Base-by-base conservation (phyloP, 2,113 vertebrate genomes). In the Actenoides hombroni region DNA sequence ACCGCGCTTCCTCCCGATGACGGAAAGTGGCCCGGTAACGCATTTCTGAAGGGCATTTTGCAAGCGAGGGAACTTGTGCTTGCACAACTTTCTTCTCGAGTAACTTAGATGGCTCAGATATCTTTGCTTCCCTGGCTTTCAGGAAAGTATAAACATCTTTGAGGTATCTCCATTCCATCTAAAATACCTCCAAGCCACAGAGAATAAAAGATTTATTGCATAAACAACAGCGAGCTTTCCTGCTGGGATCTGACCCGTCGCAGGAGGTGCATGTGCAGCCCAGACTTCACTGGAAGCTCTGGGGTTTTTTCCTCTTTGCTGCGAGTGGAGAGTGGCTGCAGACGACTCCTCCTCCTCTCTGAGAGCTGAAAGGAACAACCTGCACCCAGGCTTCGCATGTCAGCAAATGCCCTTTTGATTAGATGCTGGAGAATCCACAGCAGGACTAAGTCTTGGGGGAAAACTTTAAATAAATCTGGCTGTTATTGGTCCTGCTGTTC, bases 21-120 rank as follows among this genome's bases (percentile, higher is more conserved):
- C 84, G 48, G 77, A 57, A 65, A 49, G 53, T 6, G 26, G 44
- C 25, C 76, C 0, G 8, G 19, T 13, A 74, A 87, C 6, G 5
- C 0, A 0, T 31, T 91, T 84, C 39, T 82, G 83, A 79, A 46
- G 83, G 88, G 48, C 15, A 2, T 82, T 94, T 85, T 86, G 85
- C 83, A 83, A 86, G 75, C 49, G 5, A 88, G 24, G 37, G 77
- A 86, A 39, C 6, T 5, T 4, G 59, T 7, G 63, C 90, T 96
- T 96, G 91, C 96, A 95, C 83, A 93, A 96, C 42, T 67, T 26
- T 37, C 92, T 90, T 71, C 87, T 87, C 35, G 5, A 85, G 92
- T 86, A 75, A 29, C 87, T 92, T 89, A 95, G 97, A 95, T 97
- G 78, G 75, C 71, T n/a, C 86, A 42, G 94, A 97, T 97, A 96